Base-by-base conservation (phyloP, 1,140 invertebrate genomes). In the Conopomorpha cramerella region DNA sequence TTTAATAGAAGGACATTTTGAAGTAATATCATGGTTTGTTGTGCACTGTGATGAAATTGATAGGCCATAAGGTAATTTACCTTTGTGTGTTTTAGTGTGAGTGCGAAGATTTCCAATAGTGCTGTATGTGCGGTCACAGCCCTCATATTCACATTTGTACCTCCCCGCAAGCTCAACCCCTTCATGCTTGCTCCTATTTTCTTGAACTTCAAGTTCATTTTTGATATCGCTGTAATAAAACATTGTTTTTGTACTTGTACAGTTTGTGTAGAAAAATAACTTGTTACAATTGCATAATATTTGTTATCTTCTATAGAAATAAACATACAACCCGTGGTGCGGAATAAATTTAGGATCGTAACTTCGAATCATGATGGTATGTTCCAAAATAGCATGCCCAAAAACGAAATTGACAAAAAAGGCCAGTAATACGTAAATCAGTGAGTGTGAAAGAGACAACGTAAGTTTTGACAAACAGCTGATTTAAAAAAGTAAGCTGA, bases 51-150 rank as follows among this genome's bases (percentile, higher is more conserved):
- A n/a, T n/a, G n/a, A n/a, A n/a, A n/a, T n/a, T n/a, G n/a, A n/a
- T n/a, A n/a, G n/a, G n/a, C n/a, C n/a, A n/a, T n/a, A n/a, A n/a
- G n/a, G n/a, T n/a, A n/a, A n/a, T n/a, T n/a, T n/a, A 96, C 95
- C 94, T 89, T 88, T 94, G 56, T 98, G 95, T 39, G 92, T 95
- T 83, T 96, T 96, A 82, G 95, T 87, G 77, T 98, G 95, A 34
- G 94, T 97, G 57, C 93, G 85, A 33, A 98, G 79, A 78, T 98
- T 97, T 33, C 95, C 95, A 43, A 93, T 86, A 6, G 95, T 97
- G 53, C 92, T 96, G 61, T 97, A 98, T 14, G 90, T 94, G 47
- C 94, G 81, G 41, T 82, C 78, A 76, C 95, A 98, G 1, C 91
- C 92, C 41, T 91, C 86, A 76, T 90, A 96, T 73, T 95, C 89